Evolutionary conservation across 2,797 vertebrate species (phyloP), one percentile per base, ranked within the genome.

Genomic region (Sitta carolinensis): DNA sequence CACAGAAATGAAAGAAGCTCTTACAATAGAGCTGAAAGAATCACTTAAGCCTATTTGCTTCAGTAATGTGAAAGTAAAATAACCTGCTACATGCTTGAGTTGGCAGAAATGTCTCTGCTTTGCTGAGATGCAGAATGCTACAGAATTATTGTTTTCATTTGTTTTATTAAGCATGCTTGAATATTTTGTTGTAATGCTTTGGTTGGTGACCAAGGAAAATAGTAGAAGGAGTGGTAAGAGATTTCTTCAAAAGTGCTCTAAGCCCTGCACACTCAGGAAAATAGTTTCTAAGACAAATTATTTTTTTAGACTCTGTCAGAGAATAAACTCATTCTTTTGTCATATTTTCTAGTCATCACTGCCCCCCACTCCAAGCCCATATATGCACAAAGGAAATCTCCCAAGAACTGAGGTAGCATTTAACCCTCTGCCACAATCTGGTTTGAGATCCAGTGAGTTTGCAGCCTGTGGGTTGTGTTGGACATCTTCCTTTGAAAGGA

Each of bases 31-130:
- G 36, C 48, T 85, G 48, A 52, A 93, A 52, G 38, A 62, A 66
- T 85, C 52, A 43, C 36, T 73, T 87, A 72, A 64, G 23, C 1
- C 1, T 76, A 29, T 84, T 93, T 48, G 19, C 47, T 89, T 89
- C 54, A 73, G 27, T 63, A 84, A 52, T 34, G 25, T 74, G 66
- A 62, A 84, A 84, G 64, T 48, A 80, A 80, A 89, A 57, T 73
- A 66, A 54, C 25, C 30, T 92, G 13, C 32, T 58, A 16, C 11
- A 36, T 32, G 72, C 51, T 74, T 62, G 62, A 84, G 57, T 61
- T 74, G 67, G 27, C 79, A 90, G 79, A 81, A 82, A 42, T 2
- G 1, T 54, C 42, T 89, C 34, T 93, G 51, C 55, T 69, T 77
- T 87, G 51, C 50, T 74, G 52, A 73, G 30, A 47, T 62, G 55